Evolutionary conservation across 1,140 invertebrate genomes (phyloP).

Genomic region (Campoletis sonorensis): DNA sequence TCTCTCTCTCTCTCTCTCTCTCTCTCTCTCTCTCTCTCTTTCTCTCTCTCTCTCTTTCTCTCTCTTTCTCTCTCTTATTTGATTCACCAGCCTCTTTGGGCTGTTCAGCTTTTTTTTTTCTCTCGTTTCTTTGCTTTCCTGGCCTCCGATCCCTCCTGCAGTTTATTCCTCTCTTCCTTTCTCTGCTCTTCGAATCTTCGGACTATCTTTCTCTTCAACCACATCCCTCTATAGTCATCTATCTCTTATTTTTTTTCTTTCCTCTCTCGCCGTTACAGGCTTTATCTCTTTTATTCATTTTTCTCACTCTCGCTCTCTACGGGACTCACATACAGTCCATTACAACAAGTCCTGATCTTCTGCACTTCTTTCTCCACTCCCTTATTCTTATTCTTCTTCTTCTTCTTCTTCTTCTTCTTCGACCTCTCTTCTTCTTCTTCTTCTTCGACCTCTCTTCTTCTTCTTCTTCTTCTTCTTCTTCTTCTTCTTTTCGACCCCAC

Average conservation of each 20-base stretch:
- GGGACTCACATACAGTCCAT: constrained; percentile 29
- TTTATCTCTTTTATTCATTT: constrained; percentile 33
- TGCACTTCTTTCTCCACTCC: constrained; percentile 8
- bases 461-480: too few relatives aligned
- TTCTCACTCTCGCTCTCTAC: constrained; percentile 43
- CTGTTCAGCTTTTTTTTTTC: constrained; percentile 4
- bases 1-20: too few relatives aligned
- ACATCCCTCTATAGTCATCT: neutral
- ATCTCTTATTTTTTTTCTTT: constrained; percentile 4
- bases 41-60: too few relatives aligned
- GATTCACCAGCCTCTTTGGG: constrained; percentile 23
- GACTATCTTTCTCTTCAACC: neutral
- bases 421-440: too few relatives aligned
- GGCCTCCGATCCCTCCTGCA: constrained; percentile 21
- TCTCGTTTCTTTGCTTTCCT: constrained; percentile 23
- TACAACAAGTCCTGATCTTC: constrained; percentile 29
- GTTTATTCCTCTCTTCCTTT: neutral
- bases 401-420: too few relatives aligned
- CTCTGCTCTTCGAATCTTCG: neutral
- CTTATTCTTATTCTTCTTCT: too few relatives aligned
- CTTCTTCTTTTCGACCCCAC: too few relatives aligned
- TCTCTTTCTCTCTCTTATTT: constrained; percentile 5
- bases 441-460: constrained; percentile 33
- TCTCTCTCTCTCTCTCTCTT: too few relatives aligned
- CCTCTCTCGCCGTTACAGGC: constrained; percentile 23